Conservation (phyloP, 2,888 invertebrate species). For the Stenotaenia linearis region DNA sequence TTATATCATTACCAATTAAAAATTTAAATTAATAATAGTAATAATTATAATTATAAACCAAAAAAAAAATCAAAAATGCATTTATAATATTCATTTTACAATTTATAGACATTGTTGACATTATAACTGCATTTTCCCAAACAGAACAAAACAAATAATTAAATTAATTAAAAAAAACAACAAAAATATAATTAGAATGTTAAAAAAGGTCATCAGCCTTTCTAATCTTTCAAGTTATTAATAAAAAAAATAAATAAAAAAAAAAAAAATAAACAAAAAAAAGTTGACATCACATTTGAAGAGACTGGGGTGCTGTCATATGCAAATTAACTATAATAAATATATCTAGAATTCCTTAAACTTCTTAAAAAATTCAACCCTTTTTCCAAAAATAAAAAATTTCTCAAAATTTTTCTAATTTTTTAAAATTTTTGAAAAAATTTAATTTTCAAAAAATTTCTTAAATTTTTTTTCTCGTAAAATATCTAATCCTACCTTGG, state of each 20-base stretch:
- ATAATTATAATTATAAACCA: background rate
- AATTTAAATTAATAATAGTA: background rate
- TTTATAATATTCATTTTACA: too few relatives aligned
- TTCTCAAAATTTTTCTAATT: background rate
- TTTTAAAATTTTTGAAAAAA: background rate
- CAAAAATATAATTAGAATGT: too few relatives aligned
- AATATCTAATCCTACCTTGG: conserved; percentile 29
- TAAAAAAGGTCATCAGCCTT: background rate
- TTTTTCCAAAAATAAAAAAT: background rate
- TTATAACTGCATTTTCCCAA: too few relatives aligned
- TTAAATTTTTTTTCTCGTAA: background rate
- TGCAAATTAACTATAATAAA: background rate
- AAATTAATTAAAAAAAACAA: too few relatives aligned
- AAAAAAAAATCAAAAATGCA: background rate
- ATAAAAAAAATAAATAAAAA: background rate
- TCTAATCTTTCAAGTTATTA: background rate
- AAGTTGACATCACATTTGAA: background rate
- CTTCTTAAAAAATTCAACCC: background rate
- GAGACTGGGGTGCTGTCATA: conserved; percentile 32
- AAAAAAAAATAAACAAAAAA: background rate
- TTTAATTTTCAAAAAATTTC: background rate
- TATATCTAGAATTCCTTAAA: background rate
- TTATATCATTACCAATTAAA: too few relatives aligned
- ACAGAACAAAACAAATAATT: too few relatives aligned
- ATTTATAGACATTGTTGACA: too few relatives aligned